Evolutionary conservation across 2,888 invertebrate genomes (phyloP).

Genomic region (Spilarctia lutea): DNA sequence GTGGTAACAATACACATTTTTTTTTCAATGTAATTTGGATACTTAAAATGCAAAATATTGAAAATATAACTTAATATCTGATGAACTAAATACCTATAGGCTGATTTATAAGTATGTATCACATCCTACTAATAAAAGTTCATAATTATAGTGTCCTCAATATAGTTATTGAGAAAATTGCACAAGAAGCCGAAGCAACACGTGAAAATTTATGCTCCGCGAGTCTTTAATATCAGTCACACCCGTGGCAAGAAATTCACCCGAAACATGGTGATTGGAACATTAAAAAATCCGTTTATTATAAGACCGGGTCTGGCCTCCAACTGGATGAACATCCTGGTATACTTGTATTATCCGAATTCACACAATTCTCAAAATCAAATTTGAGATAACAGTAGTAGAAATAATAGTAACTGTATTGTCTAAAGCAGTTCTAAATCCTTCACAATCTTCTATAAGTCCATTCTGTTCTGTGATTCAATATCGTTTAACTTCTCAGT

Average conservation of each 20-base stretch:
- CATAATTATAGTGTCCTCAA: not conserved
- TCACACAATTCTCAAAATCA: not conserved
- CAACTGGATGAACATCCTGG: not conserved
- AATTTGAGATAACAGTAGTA: not conserved
- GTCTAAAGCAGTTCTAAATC: not conserved
- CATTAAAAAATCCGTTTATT: not conserved
- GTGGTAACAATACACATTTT: not conserved
- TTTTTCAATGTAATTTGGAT: not conserved
- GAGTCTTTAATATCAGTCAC: slow-evolving; percentile 21
- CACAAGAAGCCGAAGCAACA: slow-evolving; percentile 5
- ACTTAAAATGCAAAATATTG: not conserved
- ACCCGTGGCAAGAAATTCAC: slow-evolving; percentile 25
- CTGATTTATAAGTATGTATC: not conserved
- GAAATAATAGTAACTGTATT: not conserved
- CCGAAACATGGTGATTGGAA: not conserved
- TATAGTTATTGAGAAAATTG: not conserved
- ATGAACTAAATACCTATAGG: not conserved
- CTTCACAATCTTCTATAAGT: not conserved
- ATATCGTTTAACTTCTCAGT: slow-evolving; percentile 55
- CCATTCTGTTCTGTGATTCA: slow-evolving; percentile 34
- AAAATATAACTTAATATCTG: not conserved
- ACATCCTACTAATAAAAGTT: not conserved
- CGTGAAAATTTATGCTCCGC: not conserved
- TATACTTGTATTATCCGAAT: not conserved
- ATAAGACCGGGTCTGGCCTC: not conserved